phyloP scores from a whole-genome alignment of 2,113 vertebrate genomes.

The Thinocorus orbignyianus region DNA sequence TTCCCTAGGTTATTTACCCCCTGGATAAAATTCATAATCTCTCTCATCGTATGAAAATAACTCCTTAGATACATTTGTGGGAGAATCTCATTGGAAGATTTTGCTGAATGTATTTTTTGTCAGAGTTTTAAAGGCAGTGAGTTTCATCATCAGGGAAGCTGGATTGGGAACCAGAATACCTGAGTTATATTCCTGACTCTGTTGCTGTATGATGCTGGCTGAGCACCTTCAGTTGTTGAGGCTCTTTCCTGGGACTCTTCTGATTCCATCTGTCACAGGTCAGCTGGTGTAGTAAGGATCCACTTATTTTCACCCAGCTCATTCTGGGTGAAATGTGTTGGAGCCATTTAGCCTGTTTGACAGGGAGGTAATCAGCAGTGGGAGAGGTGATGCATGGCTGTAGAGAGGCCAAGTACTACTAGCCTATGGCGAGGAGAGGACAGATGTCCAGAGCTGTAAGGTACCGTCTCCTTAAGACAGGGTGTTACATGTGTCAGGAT shows the following conservation, averaged over 20 bases:
- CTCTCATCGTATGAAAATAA: constrained; percentile 56
- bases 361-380: neutral
- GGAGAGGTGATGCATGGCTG: neutral
- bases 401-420: neutral
- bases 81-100: constrained; percentile 34
- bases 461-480: neutral
- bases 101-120: constrained; percentile 6
- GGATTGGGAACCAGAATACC: neutral
- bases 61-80: neutral
- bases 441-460: neutral
- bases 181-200: neutral
- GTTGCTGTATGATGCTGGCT: neutral
- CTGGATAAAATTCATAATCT: constrained; percentile 61
- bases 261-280: neutral
- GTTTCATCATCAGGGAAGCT: neutral
- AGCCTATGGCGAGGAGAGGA: neutral
- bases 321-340: neutral
- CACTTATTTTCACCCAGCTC: neutral
- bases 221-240: neutral
- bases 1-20: constrained; percentile 69
- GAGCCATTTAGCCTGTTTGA: neutral
- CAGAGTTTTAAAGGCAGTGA: neutral
- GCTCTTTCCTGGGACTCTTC: neutral
- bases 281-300: neutral
- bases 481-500: neutral